Conservation (phyloP, 2,113 vertebrate species). For the Arvicanthis niloticus region DNA sequence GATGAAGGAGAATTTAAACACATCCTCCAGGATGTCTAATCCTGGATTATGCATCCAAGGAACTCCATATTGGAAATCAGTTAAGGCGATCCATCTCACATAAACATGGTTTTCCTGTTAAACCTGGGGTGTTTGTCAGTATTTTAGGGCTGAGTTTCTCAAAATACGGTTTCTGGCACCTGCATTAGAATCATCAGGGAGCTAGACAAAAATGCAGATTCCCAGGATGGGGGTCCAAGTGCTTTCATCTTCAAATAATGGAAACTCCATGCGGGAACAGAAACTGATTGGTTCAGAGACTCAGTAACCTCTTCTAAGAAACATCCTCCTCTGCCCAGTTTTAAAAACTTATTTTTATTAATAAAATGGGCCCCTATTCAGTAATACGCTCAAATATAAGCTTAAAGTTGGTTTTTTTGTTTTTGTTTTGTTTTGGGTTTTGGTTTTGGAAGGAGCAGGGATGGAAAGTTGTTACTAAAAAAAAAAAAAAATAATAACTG, state of each 20-base stretch:
- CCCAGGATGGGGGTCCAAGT: not conserved
- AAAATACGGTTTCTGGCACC: not conserved
- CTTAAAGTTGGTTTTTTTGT: not conserved
- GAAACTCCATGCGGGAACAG: not conserved
- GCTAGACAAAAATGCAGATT: conserved; percentile 10
- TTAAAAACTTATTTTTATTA: not conserved
- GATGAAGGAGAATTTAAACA: too few species aligned
- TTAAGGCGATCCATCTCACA: not conserved
- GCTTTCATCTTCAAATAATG: conserved; percentile 30
- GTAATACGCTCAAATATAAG: not conserved
- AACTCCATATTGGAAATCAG: not conserved
- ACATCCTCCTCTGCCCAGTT: not conserved
- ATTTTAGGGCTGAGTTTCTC: conserved; percentile 20
- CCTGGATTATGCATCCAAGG: not conserved
- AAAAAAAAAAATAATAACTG: too few species aligned
- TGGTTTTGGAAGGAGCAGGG: not conserved
- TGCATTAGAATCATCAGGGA: not conserved
- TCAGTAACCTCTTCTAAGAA: conserved; percentile 15
- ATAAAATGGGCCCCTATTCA: not conserved
- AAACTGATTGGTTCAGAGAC: not conserved
- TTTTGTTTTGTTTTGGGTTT: not conserved
- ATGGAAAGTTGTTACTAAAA: not conserved
- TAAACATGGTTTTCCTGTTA: not conserved
- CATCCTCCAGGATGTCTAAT: not conserved
- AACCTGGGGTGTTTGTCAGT: not conserved